Percentiles rank a stretch among this genome's conserved stretches.
These are phyloP conservation scores for Gymnocheta viridis DNA, from an alignment of 2,888 invertebrate species.

Conservation along the genomic window DNA sequence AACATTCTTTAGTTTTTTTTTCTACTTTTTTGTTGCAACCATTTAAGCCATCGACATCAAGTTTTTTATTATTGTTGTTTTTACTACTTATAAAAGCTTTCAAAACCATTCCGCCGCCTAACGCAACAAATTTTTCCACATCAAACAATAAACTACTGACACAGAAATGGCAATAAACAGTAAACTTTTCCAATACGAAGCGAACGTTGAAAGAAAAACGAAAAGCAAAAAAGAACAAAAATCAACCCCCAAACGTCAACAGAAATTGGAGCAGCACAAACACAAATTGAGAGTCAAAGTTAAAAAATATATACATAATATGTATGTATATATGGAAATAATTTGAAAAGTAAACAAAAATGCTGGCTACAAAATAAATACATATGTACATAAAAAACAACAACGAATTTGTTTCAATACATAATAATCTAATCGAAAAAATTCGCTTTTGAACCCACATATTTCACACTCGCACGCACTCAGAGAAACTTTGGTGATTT, in stretches of 20 bases:
- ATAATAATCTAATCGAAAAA: slow-evolving; percentile 7
- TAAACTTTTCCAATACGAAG: slow-evolving; percentile 11
- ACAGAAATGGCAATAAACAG: slow-evolving; percentile 53
- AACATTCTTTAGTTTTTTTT: too few relatives aligned
- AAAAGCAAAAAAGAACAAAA: background rate
- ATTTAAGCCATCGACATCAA: background rate
- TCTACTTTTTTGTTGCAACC: background rate
- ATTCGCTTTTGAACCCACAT: slow-evolving; percentile 34
- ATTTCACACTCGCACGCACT: background rate
- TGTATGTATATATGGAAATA: background rate
- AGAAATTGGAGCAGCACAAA: slow-evolving; percentile 41
- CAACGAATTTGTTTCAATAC: background rate
- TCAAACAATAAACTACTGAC: slow-evolving; percentile 49
- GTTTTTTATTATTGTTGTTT: slow-evolving; percentile 30
- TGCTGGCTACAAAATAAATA: background rate
- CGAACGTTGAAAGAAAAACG: background rate
- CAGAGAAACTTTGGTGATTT: background rate
- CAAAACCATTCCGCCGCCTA: slow-evolving; percentile 36
- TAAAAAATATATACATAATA: slow-evolving; percentile 42
- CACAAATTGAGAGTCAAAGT: slow-evolving; percentile 52
- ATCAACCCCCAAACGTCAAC: slow-evolving; percentile 42
- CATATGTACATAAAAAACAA: background rate
- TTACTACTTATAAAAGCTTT: background rate
- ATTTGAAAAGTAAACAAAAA: slow-evolving; percentile 35
- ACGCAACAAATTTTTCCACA: slow-evolving; percentile 56